Conservation (phyloP, 2,113 vertebrate species). For the Periophthalmus modestus region DNA sequence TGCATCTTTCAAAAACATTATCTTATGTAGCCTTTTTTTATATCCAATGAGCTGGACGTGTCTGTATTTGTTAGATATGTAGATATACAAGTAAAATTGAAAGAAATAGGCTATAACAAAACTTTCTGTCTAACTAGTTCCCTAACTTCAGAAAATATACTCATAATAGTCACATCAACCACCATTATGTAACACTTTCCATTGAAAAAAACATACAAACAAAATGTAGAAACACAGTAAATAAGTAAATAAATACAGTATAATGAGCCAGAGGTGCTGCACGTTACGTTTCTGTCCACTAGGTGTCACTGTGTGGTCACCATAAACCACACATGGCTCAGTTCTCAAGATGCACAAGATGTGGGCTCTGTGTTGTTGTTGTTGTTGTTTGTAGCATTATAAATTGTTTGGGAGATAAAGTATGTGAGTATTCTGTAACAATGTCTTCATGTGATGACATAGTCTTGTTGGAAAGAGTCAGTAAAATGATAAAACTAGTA, state of each 20-base stretch:
- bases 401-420: background rate
- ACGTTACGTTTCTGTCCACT: slow-evolving; percentile 27
- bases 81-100: too few species aligned
- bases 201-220: slow-evolving; percentile 23
- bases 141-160: background rate
- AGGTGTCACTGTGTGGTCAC: slow-evolving; percentile 31
- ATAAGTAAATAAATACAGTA: slow-evolving; percentile 40
- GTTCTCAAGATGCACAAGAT: slow-evolving; percentile 24
- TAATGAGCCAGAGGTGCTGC: background rate
- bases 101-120: background rate
- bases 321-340: slow-evolving; percentile 19
- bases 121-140: background rate
- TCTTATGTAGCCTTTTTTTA: too few species aligned
- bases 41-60: too few species aligned
- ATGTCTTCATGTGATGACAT: slow-evolving; percentile 16
- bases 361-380: background rate
- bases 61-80: too few species aligned
- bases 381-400: background rate
- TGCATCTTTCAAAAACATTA: slow-evolving; percentile 12
- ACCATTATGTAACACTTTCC: slow-evolving; percentile 5
- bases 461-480: background rate
- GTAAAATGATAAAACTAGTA: background rate
- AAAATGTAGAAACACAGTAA: background rate
- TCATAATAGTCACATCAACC: too few species aligned
- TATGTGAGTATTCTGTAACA: background rate